Conservation (phyloP, 2,113 vertebrate genomes). For the Telmatochromis brichardi region DNA sequence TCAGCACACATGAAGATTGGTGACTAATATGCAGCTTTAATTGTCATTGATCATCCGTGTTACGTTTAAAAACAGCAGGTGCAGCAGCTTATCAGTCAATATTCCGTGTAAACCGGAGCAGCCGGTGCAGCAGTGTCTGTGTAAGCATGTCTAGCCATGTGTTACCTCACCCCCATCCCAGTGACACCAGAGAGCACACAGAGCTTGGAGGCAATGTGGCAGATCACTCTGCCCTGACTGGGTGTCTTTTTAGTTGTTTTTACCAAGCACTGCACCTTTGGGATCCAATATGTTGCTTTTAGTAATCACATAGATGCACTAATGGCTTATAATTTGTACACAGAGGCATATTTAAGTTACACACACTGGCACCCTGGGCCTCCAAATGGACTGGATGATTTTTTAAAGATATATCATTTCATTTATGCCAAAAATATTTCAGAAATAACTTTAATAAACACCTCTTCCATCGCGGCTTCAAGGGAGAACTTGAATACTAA, state of each 20-base stretch:
- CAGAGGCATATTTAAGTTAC: not conserved
- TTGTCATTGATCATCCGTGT: not conserved
- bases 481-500: not conserved
- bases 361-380: not conserved
- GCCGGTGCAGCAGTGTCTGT: slow-evolving; percentile 23
- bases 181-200: slow-evolving; percentile 11
- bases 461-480: not conserved
- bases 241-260: slow-evolving; percentile 40
- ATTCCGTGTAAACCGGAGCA: slow-evolving; percentile 3
- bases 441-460: not conserved
- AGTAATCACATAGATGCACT: slow-evolving; percentile 20
- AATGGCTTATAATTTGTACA: slow-evolving; percentile 31
- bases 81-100: not conserved
- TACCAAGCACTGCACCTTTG: slow-evolving; percentile 41
- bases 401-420: not conserved
- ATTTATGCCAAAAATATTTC: not conserved
- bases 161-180: not conserved
- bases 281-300: slow-evolving; percentile 39
- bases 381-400: not conserved
- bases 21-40: not conserved
- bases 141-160: slow-evolving; percentile 52
- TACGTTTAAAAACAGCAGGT: slow-evolving; percentile 13
- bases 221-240: slow-evolving; percentile 24
- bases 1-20: not conserved
- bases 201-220: slow-evolving; percentile 58